Percentiles rank a stretch among this genome's conserved stretches.
phyloP scores from a whole-genome alignment of 2,888 invertebrate genomes.

The Macrophya annulata region DNA sequence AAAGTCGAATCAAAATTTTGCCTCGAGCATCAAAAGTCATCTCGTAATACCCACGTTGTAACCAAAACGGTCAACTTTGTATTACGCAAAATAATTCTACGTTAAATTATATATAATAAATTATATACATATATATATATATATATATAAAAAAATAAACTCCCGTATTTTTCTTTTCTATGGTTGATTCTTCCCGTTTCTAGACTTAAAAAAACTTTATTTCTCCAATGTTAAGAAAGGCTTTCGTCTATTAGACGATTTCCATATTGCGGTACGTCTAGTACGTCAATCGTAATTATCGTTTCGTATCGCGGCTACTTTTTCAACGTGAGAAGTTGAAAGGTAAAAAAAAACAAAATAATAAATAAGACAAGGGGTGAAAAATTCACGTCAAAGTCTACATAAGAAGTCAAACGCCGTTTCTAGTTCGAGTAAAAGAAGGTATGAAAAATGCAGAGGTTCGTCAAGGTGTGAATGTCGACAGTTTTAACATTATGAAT shows the following conservation, averaged over 20 bases:
- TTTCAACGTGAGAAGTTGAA: background rate
- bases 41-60: background rate
- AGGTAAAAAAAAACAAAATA: background rate
- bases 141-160: background rate
- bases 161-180: background rate
- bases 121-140: conserved; percentile 5
- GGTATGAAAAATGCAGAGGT: background rate
- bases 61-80: conserved; percentile 19
- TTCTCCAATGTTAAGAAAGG: background rate
- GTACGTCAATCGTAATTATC: conserved; percentile 43
- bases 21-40: conserved; percentile 59
- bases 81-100: conserved; percentile 13
- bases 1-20: conserved; percentile 72
- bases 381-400: conserved; percentile 20
- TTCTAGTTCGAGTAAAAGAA: background rate
- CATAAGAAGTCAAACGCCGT: background rate
- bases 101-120: background rate
- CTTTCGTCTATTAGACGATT: conserved; percentile 12
- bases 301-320: conserved; percentile 16
- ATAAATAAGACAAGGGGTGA: background rate
- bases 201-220: background rate
- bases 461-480: conserved; percentile 23
- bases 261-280: background rate
- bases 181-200: background rate
- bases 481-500: conserved; percentile 56